These are phyloP conservation scores for Willowsia nigromaculata DNA, from an alignment of 2,888 invertebrate species.

Conservation along the genomic window DNA sequence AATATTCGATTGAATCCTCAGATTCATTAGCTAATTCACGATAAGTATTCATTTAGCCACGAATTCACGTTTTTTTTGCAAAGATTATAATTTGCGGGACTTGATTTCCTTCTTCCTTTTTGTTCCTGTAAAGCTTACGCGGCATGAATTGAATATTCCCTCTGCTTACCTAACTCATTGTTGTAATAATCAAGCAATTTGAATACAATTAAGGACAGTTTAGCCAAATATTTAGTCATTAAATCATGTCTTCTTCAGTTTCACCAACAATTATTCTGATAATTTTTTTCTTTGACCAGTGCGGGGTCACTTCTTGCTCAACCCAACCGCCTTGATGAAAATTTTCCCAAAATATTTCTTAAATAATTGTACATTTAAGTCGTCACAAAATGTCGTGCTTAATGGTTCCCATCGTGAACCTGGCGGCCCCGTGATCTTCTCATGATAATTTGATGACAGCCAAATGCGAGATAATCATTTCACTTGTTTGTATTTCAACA, in stretches of 20 bases:
- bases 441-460: too few relatives aligned
- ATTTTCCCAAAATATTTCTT: too few relatives aligned
- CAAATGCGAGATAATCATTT: conserved; percentile 19
- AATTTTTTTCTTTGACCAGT: not conserved
- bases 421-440: too few relatives aligned
- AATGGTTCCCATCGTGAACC: too few relatives aligned
- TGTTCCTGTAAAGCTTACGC: not conserved
- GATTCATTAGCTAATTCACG: not conserved
- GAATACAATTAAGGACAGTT: not conserved
- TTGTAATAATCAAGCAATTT: too few relatives aligned
- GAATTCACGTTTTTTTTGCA: not conserved
- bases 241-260: not conserved
- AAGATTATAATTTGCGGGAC: not conserved
- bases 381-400: too few relatives aligned
- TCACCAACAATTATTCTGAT: not conserved
- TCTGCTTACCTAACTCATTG: too few relatives aligned
- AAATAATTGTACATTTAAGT: too few relatives aligned
- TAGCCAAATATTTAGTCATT: not conserved
- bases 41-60: not conserved
- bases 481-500: too few relatives aligned
- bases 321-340: not conserved
- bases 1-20: not conserved
- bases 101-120: conserved; percentile 41
- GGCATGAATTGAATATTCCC: not conserved
- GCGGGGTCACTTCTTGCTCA: not conserved